These are phyloP conservation scores for Arctia plantaginis DNA, from an alignment of 2,888 invertebrate genomes.

Conservation along the genomic window DNA sequence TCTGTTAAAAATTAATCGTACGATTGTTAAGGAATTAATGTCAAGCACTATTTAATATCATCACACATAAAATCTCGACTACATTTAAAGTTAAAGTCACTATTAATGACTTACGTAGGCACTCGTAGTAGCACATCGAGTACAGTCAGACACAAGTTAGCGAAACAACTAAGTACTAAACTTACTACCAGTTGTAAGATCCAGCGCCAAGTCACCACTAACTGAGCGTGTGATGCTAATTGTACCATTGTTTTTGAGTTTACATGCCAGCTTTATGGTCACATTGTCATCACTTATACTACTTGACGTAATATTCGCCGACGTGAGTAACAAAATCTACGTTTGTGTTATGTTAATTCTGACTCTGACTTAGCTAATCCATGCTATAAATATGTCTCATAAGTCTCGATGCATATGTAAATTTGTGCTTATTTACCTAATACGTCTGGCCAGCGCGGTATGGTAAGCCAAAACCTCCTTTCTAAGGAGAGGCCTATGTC, in stretches of 20 bases:
- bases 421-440: neutral
- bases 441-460: too few species aligned
- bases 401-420: neutral
- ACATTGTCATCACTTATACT: conserved; percentile 6
- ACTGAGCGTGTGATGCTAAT: conserved; percentile 74
- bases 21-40: too few species aligned
- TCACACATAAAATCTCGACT: neutral
- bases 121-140: conserved; percentile 43
- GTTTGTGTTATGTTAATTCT: neutral
- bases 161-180: conserved; percentile 69
- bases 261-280: conserved; percentile 41
- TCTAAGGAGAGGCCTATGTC: too few species aligned
- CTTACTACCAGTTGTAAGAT: conserved; percentile 67
- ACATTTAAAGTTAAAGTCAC: neutral
- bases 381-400: neutral
- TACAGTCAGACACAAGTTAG: conserved; percentile 58
- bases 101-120: neutral
- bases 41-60: neutral
- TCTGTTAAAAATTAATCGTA: too few species aligned
- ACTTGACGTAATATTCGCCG: conserved; percentile 2
- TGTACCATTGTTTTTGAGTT: conserved; percentile 69
- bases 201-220: conserved; percentile 60
- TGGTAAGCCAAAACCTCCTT: too few species aligned
- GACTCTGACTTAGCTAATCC: neutral
- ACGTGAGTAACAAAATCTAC: neutral